phyloP scores from a whole-genome alignment of 2,888 invertebrate genomes.

The Ypsolopha scabrella region DNA sequence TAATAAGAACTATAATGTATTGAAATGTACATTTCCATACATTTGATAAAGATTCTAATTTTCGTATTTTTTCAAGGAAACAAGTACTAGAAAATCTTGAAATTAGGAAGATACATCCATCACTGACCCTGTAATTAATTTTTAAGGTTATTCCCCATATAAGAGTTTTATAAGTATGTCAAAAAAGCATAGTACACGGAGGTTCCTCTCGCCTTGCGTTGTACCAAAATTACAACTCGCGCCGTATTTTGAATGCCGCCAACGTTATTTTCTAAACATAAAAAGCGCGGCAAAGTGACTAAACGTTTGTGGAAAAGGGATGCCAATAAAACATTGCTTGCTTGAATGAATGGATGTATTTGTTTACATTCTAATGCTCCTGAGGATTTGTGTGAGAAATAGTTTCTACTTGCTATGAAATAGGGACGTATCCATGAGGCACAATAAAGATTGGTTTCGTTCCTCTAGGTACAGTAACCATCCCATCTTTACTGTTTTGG shows the following conservation, averaged over 20 bases:
- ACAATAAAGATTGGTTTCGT: constrained; percentile 1
- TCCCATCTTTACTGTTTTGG: too few species aligned
- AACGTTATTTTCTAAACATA: constrained; percentile 57
- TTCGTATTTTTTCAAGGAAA: constrained; percentile 25
- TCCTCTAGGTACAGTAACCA: not conserved
- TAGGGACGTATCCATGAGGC: constrained; percentile 37
- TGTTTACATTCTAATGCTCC: constrained; percentile 24
- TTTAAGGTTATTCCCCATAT: constrained; percentile 24
- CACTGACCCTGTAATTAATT: constrained; percentile 16
- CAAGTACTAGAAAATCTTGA: constrained; percentile 19
- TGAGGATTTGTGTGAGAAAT: constrained; percentile 50
- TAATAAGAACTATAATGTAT: not conserved
- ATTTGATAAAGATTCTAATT: constrained; percentile 28
- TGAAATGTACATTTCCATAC: constrained; percentile 29
- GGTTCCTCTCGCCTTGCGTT: constrained; percentile 44
- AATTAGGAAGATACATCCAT: not conserved
- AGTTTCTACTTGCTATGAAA: constrained; percentile 51
- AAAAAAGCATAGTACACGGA: constrained; percentile 57
- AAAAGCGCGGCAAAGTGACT: constrained; percentile 52
- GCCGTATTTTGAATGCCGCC: constrained; percentile 65
- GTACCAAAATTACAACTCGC: constrained; percentile 56
- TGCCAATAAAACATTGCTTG: constrained; percentile 63
- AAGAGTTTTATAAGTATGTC: constrained; percentile 58
- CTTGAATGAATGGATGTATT: constrained; percentile 26
- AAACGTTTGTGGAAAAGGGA: constrained; percentile 60